Evolutionary conservation across 2,113 vertebrate species (phyloP).

Genomic region (Lycocorax pyrrhopterus): DNA sequence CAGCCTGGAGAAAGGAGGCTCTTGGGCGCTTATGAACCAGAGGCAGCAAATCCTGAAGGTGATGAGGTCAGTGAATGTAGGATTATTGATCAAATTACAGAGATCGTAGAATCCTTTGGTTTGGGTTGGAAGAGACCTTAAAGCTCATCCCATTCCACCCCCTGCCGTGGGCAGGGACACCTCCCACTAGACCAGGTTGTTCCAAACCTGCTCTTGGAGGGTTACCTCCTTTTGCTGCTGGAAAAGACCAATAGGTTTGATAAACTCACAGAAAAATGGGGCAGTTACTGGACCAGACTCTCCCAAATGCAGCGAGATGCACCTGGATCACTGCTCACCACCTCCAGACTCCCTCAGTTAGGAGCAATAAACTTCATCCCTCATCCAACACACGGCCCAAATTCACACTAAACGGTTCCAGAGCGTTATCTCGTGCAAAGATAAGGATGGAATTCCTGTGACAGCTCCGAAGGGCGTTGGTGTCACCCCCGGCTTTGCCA

Average conservation of each 20-base stretch:
- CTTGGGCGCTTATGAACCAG: background rate
- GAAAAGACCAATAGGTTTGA: background rate
- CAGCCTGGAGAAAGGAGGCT: background rate
- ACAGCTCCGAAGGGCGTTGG: background rate
- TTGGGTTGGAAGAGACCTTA: background rate
- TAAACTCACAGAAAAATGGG: background rate
- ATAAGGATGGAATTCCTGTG: accelerated
- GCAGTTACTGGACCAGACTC: too few species aligned
- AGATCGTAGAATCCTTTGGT: accelerated
- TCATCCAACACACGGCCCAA: accelerated
- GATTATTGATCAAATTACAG: background rate
- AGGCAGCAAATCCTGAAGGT: background rate
- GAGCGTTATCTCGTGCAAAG: accelerated
- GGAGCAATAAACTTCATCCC: background rate
- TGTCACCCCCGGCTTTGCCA: background rate
- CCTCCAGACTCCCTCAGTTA: background rate
- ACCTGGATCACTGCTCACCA: background rate
- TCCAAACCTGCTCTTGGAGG: background rate
- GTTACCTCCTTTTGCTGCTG: background rate
- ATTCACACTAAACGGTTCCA: accelerated
- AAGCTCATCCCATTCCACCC: background rate
- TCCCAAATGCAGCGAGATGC: background rate
- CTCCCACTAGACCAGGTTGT: background rate
- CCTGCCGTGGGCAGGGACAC: background rate
- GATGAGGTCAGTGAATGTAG: too few species aligned